Evolutionary conservation across 2,888 invertebrate species (phyloP).

Genomic region (Lepidochrysops patricia): DNA sequence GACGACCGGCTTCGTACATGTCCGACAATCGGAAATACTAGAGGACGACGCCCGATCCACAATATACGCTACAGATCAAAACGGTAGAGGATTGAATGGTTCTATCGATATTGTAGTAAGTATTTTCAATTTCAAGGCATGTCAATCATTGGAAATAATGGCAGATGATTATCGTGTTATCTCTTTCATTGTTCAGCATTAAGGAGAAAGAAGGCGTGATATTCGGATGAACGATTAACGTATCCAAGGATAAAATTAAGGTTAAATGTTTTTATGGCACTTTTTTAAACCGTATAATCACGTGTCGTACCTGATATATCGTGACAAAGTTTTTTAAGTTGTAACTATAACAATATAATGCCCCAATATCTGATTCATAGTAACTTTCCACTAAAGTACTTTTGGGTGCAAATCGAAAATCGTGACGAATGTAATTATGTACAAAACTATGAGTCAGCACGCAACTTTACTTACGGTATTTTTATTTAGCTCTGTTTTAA

Average conservation of each 20-base stretch:
- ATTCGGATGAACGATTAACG: no score
- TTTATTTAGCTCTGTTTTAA: neutral
- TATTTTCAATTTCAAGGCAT: no score
- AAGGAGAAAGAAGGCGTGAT: no score
- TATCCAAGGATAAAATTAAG: no score
- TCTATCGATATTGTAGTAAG: constrained; percentile 52
- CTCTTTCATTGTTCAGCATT: no score
- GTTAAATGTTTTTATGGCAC: no score
- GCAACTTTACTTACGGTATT: neutral
- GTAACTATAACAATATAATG: no score
- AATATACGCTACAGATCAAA: constrained; percentile 55
- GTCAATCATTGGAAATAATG: no score
- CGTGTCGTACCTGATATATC: no score
- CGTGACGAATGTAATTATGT: neutral
- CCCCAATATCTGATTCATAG: no score
- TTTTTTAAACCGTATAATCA: no score
- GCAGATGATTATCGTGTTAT: no score
- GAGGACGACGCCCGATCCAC: constrained; percentile 41
- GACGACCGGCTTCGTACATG: constrained; percentile 73
- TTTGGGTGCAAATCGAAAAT: neutral
- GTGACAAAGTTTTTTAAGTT: neutral
- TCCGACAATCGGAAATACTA: constrained; percentile 48
- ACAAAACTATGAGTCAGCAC: neutral
- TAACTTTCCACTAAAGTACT: neutral
- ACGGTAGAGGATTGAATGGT: constrained; percentile 51